phyloP scores from a whole-genome alignment of 2,113 vertebrate genomes.

The Phylloscopus whistleri region DNA sequence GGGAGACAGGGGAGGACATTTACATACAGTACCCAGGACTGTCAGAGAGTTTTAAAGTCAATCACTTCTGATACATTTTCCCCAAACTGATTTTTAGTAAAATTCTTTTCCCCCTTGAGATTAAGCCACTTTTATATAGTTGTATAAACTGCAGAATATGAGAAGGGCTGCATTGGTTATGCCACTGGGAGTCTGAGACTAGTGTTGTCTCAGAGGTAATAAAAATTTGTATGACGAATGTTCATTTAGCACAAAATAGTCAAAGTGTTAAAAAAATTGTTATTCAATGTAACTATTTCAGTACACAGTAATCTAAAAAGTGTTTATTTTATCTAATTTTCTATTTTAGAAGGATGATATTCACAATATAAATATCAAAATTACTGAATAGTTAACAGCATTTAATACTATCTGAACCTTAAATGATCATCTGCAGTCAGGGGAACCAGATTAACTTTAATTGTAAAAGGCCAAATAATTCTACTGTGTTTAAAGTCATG shows the following conservation, averaged over 20 bases:
- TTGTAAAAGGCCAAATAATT: background rate
- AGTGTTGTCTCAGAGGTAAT: background rate
- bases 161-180: background rate
- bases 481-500: background rate
- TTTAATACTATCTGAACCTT: background rate
- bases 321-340: background rate
- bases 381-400: background rate
- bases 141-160: background rate
- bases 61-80: background rate
- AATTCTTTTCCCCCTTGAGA: background rate
- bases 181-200: background rate
- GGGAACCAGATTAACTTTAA: background rate
- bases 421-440: background rate
- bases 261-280: background rate
- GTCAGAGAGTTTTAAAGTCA: background rate
- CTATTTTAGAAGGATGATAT: background rate
- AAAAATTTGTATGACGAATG: rapidly evolving
- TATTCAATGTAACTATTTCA: background rate
- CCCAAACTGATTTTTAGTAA: background rate
- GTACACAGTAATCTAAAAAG: background rate
- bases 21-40: background rate
- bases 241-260: background rate
- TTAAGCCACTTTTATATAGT: background rate
- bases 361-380: background rate
- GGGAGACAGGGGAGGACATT: background rate